Percentiles rank a stretch among this genome's conserved stretches.
Evolutionary conservation across 1,140 invertebrate genomes (phyloP).

Genomic region (Drosophila prosaltans): DNA sequence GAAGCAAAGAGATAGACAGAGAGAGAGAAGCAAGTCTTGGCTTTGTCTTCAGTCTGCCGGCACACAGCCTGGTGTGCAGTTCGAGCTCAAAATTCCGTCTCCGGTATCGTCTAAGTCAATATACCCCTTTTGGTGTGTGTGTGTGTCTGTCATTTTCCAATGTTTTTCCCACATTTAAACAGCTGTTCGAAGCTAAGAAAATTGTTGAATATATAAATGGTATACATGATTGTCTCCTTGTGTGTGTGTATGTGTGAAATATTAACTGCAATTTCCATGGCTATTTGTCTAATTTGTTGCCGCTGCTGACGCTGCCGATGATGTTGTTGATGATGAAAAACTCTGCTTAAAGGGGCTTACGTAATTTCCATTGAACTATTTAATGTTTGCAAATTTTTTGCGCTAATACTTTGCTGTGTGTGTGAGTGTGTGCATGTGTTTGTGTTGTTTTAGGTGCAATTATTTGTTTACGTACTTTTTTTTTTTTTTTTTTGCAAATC

Average conservation of each 20-base stretch:
- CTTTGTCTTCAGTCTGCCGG: conserved; percentile 64
- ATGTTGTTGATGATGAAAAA: conserved; percentile 45
- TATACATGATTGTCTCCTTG: no score
- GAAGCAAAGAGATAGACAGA: conserved; percentile 1
- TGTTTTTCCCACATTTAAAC: conserved; percentile 50
- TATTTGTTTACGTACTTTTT: conserved; percentile 52
- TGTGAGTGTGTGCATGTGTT: neutral
- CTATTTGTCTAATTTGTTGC: conserved; percentile 74
- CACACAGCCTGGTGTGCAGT: conserved; percentile 71
- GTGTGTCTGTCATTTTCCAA: conserved; percentile 45
- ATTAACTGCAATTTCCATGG: conserved; percentile 52
- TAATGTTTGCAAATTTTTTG: conserved; percentile 42
- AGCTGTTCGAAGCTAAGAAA: conserved; percentile 50
- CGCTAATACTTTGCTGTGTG: neutral
- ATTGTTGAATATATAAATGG: conserved; percentile 28
- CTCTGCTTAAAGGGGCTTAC: conserved; percentile 47
- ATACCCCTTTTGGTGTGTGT: conserved; percentile 30
- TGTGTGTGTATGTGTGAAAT: conserved; percentile 10
- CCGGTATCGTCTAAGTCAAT: conserved; percentile 45
- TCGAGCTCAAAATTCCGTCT: conserved; percentile 55
- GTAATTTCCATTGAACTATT: conserved; percentile 57
- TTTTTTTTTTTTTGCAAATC: conserved; percentile 42
- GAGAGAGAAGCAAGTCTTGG: conserved; percentile 11
- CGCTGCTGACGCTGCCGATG: conserved; percentile 59
- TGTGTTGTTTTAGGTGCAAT: conserved; percentile 31